Conservation (phyloP, 2,113 vertebrate genomes). For the Notothenia rossii region DNA sequence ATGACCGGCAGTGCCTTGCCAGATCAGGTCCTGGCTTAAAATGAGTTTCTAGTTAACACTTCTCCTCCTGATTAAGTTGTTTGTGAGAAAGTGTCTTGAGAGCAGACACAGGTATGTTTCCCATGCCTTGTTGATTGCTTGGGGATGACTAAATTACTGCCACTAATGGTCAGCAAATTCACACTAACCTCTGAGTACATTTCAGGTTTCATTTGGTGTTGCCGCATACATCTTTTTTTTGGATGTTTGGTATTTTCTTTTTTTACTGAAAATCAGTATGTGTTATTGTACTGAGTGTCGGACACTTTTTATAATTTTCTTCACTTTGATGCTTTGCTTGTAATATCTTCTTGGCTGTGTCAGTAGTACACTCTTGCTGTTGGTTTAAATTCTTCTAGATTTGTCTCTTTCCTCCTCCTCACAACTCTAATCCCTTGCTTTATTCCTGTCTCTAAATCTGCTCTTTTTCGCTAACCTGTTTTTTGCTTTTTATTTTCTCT, state of each 20-base stretch:
- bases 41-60: neutral
- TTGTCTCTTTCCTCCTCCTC: slow-evolving; percentile 23
- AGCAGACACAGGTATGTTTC: slow-evolving; percentile 11
- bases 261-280: too few species aligned
- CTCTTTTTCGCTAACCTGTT: slow-evolving; percentile 83
- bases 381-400: slow-evolving; percentile 36
- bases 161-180: neutral
- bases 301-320: neutral
- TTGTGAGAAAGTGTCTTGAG: neutral
- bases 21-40: neutral
- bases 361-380: slow-evolving; percentile 24
- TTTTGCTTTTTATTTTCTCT: slow-evolving; percentile 89
- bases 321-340: slow-evolving; percentile 28
- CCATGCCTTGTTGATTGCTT: neutral
- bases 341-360: slow-evolving; percentile 36
- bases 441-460: slow-evolving; percentile 54
- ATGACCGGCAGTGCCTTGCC: neutral
- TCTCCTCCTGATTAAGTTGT: neutral
- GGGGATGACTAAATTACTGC: neutral
- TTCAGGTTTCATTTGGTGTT: neutral
- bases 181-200: neutral
- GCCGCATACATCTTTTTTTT: neutral
- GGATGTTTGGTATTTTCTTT: too few species aligned
- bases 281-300: neutral
- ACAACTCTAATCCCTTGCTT: slow-evolving; percentile 30